phyloP scores from a whole-genome alignment of 2,797 vertebrate species.

The Catostomus latipinnis region DNA sequence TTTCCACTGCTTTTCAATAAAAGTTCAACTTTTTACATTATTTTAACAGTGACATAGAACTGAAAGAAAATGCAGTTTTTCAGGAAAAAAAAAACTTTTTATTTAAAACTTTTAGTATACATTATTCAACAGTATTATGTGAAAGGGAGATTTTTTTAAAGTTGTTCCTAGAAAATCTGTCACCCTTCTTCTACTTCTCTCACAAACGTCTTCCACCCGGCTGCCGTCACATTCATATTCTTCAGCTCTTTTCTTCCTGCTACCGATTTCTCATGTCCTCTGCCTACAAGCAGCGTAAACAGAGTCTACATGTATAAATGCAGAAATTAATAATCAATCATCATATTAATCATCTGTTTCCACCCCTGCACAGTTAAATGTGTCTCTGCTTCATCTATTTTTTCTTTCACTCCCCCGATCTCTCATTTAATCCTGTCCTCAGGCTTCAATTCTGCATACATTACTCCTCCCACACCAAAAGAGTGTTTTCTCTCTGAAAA shows the following conservation, averaged over 20 bases:
- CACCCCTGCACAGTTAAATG: conserved; percentile 12
- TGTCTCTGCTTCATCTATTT: conserved; percentile 1
- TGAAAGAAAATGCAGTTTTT: no score
- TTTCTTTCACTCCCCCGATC: conserved; percentile 8
- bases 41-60: no score
- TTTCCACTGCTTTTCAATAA: no score
- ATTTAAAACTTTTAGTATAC: no score
- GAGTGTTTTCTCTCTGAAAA: conserved; percentile 10
- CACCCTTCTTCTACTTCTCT: no score
- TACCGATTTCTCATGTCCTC: not conserved
- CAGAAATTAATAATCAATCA: conserved; percentile 18
- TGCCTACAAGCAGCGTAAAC: not conserved
- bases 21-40: no score
- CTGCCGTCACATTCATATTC: not conserved
- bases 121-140: no score
- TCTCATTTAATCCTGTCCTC: conserved; percentile 21
- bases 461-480: conserved; percentile 10
- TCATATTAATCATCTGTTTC: conserved; percentile 14
- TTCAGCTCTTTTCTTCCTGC: not conserved
- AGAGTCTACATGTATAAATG: not conserved
- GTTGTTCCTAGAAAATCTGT: no score
- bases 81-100: no score
- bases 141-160: no score
- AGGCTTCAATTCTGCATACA: conserved; percentile 5
- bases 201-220: not conserved